These are phyloP conservation scores for Amia ocellicauda DNA, from an alignment of 2,113 vertebrate species.

Conservation along the genomic window DNA sequence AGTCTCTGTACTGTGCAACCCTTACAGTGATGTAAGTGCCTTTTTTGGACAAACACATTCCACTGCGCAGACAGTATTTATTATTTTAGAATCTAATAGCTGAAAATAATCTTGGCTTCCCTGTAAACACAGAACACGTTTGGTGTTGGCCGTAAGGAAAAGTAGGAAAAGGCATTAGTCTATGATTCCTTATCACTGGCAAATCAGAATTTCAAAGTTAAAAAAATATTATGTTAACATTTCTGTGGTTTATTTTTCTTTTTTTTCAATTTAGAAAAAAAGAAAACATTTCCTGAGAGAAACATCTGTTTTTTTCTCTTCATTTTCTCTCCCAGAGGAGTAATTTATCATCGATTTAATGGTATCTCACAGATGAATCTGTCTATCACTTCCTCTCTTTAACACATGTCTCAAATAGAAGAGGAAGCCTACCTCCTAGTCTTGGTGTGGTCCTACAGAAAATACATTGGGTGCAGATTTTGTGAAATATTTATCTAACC, in stretches of 20 bases:
- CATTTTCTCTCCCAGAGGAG: constrained; percentile 15
- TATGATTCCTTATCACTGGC: constrained; percentile 3
- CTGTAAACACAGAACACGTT: not conserved
- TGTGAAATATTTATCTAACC: constrained; percentile 16
- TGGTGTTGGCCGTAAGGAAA: not conserved
- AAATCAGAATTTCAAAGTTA: constrained; percentile 15
- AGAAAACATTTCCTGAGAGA: constrained; percentile 24
- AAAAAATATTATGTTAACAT: constrained; percentile 34
- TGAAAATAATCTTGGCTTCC: not conserved
- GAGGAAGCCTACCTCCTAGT: constrained; percentile 5
- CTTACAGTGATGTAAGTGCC: no score
- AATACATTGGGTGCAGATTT: constrained; percentile 1
- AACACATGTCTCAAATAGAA: constrained; percentile 8
- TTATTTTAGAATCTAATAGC: no score
- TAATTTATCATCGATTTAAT: constrained; percentile 20
- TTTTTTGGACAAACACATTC: no score
- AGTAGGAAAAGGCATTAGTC: not conserved
- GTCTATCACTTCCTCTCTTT: constrained; percentile 7
- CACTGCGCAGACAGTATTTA: no score
- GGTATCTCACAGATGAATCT: constrained; percentile 23
- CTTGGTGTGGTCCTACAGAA: not conserved
- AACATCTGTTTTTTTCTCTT: constrained; percentile 38
- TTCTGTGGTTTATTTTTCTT: constrained; percentile 17
- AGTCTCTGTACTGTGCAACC: no score
- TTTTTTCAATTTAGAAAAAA: constrained; percentile 6